These are phyloP conservation scores for Isichthys henryi DNA, from an alignment of 2,113 vertebrate species.

Conservation along the genomic window DNA sequence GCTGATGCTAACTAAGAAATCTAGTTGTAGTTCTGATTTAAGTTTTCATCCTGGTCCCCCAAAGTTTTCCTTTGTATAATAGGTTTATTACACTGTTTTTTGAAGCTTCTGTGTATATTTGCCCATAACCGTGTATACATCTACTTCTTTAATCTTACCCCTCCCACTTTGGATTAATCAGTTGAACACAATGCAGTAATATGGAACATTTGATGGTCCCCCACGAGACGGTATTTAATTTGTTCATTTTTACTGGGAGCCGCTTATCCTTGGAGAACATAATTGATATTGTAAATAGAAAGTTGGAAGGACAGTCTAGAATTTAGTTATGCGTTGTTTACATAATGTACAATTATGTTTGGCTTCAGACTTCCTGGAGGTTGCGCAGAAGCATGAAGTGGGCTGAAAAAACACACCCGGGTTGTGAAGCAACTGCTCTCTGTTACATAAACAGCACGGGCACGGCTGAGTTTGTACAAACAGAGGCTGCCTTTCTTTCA, in stretches of 20 bases:
- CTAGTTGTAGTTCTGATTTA: neutral
- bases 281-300: slow-evolving; percentile 60
- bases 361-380: slow-evolving; percentile 60
- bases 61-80: neutral
- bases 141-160: neutral
- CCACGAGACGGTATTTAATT: slow-evolving; percentile 35
- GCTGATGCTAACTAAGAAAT: neutral
- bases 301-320: slow-evolving; percentile 51
- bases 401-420: slow-evolving; percentile 34
- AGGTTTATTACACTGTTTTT: neutral
- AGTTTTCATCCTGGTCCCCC: neutral
- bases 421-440: slow-evolving; percentile 33
- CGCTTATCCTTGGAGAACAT: slow-evolving; percentile 48
- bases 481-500: slow-evolving; percentile 52
- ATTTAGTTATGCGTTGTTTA: slow-evolving; percentile 59
- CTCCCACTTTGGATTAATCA: slow-evolving; percentile 26
- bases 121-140: neutral
- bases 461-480: slow-evolving; percentile 61
- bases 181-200: slow-evolving; percentile 39
- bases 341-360: slow-evolving; percentile 59
- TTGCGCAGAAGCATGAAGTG: slow-evolving; percentile 52
- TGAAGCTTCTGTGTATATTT: slow-evolving; percentile 3
- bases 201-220: slow-evolving; percentile 42
- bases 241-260: slow-evolving; percentile 32
- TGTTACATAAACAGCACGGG: slow-evolving; percentile 34